Conservation (phyloP, 2,888 invertebrate species). For the Acanthoscelides obtectus region DNA sequence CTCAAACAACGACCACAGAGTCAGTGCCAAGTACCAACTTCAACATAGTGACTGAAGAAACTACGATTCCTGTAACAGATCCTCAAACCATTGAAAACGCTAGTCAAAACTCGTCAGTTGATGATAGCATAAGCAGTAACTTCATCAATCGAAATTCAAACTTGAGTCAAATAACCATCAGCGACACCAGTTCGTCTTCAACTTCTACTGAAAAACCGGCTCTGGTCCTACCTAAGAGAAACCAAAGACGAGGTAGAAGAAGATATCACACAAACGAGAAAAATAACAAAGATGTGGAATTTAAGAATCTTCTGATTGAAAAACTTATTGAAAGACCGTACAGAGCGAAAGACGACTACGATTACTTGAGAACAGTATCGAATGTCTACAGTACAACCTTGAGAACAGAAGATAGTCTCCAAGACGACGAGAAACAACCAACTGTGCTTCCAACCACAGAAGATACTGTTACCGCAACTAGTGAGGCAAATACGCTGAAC, state of each 20-base stretch:
- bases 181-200: background rate
- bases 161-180: background rate
- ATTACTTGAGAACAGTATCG: slow-evolving; percentile 18
- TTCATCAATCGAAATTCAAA: background rate
- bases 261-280: slow-evolving; percentile 7
- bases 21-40: background rate
- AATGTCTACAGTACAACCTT: slow-evolving; percentile 14
- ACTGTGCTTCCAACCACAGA: background rate
- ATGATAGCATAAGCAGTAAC: background rate
- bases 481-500: background rate
- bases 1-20: background rate
- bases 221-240: slow-evolving; percentile 3
- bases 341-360: slow-evolving; percentile 22
- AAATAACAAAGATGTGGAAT: slow-evolving; percentile 11
- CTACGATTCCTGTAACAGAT: background rate
- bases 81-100: background rate
- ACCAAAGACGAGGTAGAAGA: slow-evolving; percentile 12
- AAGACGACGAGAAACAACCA: background rate
- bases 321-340: slow-evolving; percentile 18
- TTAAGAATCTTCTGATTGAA: slow-evolving; percentile 13
- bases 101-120: background rate
- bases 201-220: background rate
- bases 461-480: background rate
- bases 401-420: background rate
- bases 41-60: background rate